Percentiles rank a stretch among this genome's conserved stretches.
Conservation (phyloP, 1,140 invertebrate species). For the Ganaspis sp. region DNA sequence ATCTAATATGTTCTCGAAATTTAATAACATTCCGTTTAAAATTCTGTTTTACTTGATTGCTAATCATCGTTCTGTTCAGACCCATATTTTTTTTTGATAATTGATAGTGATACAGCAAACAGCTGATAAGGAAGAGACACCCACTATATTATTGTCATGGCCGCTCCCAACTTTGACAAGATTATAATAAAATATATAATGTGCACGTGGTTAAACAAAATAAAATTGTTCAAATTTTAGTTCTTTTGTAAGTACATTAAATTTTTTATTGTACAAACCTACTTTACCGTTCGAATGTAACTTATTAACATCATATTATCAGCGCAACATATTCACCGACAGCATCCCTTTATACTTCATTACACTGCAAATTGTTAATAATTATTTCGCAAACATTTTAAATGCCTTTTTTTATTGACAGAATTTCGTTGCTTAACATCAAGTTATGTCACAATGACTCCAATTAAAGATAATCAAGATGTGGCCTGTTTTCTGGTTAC, state of each 20-base stretch:
- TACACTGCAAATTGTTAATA: background rate
- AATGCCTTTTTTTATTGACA: background rate
- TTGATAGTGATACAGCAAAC: background rate
- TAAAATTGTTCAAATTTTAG: background rate
- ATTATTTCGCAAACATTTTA: background rate
- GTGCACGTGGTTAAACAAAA: background rate
- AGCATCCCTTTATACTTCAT: background rate
- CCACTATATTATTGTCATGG: background rate
- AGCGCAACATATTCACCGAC: background rate
- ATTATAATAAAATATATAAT: background rate
- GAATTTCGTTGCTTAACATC: background rate
- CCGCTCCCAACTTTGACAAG: background rate
- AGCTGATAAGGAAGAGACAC: background rate
- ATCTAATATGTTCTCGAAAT: too few species aligned
- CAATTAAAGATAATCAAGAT: constrained; percentile 92
- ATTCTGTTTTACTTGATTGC: too few species aligned
- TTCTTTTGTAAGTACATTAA: background rate
- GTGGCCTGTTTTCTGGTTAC: constrained; percentile 95
- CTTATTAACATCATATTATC: background rate
- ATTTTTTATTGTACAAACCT: background rate
- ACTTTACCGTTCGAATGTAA: background rate
- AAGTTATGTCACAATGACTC: constrained; percentile 80
- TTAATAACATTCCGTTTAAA: too few species aligned
- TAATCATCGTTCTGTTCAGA: too few species aligned
- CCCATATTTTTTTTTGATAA: too few species aligned